phyloP scores from a whole-genome alignment of 1,140 invertebrate species.

The Druon quercuslanigerum region DNA sequence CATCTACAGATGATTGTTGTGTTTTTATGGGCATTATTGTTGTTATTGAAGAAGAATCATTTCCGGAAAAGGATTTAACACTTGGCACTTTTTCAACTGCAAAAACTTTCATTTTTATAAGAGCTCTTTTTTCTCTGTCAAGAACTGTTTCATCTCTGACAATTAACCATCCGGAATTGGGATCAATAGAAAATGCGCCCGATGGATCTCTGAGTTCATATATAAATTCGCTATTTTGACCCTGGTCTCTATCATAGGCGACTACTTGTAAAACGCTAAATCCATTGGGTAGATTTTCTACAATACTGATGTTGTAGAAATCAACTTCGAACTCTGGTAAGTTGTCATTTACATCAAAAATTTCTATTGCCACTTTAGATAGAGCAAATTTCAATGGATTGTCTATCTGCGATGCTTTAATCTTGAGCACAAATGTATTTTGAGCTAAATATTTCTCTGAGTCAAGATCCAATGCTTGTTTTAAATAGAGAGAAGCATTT shows the following conservation, averaged over 20 bases:
- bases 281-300: slow-evolving; percentile 92
- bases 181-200: slow-evolving; percentile 87
- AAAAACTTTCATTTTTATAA: slow-evolving; percentile 83
- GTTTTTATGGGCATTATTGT: slow-evolving; percentile 50
- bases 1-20: slow-evolving; percentile 80
- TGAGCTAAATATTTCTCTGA: slow-evolving; percentile 79
- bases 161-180: slow-evolving; percentile 88
- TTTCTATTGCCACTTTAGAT: slow-evolving; percentile 85
- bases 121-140: slow-evolving; percentile 85
- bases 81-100: slow-evolving; percentile 84
- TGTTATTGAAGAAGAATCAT: not conserved
- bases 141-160: slow-evolving; percentile 86
- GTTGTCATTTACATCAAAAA: slow-evolving; percentile 90
- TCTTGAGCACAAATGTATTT: slow-evolving; percentile 85
- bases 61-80: slow-evolving; percentile 66
- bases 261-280: slow-evolving; percentile 83
- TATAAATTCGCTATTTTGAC: slow-evolving; percentile 88
- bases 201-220: slow-evolving; percentile 85
- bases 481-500: slow-evolving; percentile 85
- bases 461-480: slow-evolving; percentile 88
- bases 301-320: slow-evolving; percentile 92
- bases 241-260: slow-evolving; percentile 87
- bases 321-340: slow-evolving; percentile 90
- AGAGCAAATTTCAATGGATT: slow-evolving; percentile 85
- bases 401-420: slow-evolving; percentile 86